Evolutionary conservation across 2,888 invertebrate species (phyloP).

Genomic region (Melanophora roralis): DNA sequence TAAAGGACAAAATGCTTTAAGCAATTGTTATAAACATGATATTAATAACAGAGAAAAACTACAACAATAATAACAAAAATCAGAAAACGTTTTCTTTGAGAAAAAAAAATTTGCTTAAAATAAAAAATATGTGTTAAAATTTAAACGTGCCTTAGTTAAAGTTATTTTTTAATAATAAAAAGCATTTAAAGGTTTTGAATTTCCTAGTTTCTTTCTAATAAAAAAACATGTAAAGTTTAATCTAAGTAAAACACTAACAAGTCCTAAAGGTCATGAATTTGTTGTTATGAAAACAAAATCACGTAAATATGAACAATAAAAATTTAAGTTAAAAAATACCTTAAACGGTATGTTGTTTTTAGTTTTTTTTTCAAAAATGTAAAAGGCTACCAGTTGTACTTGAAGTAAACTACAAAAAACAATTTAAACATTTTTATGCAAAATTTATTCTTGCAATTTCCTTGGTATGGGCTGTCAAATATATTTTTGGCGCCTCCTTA

Average conservation of each 20-base stretch:
- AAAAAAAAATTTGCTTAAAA: background rate
- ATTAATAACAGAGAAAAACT: constrained; percentile 26
- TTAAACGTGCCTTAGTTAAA: constrained; percentile 49
- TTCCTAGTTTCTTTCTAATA: background rate
- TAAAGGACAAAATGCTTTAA: constrained; percentile 48
- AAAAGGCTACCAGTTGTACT: background rate
- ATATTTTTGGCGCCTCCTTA: constrained; percentile 53
- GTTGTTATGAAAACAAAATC: constrained; percentile 46
- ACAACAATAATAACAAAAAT: background rate
- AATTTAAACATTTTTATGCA: background rate
- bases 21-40: constrained; percentile 48
- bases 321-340: background rate
- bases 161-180: constrained; percentile 43
- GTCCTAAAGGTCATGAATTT: constrained; percentile 54
- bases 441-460: constrained; percentile 16
- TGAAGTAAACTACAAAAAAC: background rate
- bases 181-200: constrained; percentile 41
- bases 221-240: background rate
- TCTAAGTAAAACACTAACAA: constrained; percentile 10
- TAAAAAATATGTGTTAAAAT: constrained; percentile 48
- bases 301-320: constrained; percentile 59
- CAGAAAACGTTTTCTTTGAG: background rate
- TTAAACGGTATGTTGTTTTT: background rate
- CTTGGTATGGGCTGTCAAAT: constrained; percentile 29
- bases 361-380: background rate